phyloP scores from a whole-genome alignment of 2,888 invertebrate genomes.

The Celastrina argiolus region DNA sequence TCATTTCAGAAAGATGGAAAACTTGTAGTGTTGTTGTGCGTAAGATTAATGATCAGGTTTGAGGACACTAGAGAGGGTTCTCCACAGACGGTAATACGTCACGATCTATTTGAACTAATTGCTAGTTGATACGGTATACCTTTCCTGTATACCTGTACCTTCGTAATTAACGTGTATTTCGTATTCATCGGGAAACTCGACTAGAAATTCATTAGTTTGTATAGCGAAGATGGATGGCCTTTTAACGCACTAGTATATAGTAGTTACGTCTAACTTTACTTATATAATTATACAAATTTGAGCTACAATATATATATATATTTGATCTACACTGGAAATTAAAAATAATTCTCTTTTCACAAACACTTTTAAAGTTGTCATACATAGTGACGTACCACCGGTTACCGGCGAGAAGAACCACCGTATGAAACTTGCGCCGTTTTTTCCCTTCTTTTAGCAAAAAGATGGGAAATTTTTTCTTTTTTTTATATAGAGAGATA shows the following conservation, averaged over 20 bases:
- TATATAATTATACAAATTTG: no score
- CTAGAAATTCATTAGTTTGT: conserved; percentile 36
- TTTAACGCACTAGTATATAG: conserved; percentile 22
- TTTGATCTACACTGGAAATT: no score
- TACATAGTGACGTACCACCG: no score
- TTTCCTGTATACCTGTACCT: conserved; percentile 51
- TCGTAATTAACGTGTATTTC: conserved; percentile 46
- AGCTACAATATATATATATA: no score
- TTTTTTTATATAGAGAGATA: no score
- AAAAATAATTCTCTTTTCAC: no score
- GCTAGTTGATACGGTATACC: conserved; percentile 47
- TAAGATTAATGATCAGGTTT: conserved; percentile 69
- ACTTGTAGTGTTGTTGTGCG: conserved; percentile 55
- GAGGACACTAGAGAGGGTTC: conserved; percentile 46
- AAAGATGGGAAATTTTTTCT: no score
- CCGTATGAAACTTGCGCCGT: no score
- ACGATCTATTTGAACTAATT: conserved; percentile 52
- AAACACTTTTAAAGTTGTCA: no score
- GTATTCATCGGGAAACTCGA: conserved; percentile 30
- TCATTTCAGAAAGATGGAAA: conserved; percentile 55
- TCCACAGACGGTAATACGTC: conserved; percentile 35
- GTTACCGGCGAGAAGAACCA: no score
- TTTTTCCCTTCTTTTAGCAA: no score
- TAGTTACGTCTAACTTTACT: conserved; percentile 21
- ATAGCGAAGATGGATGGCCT: conserved; percentile 31